Evolutionary conservation across 2,888 invertebrate species (phyloP).

Genomic region (Agrotis puta): DNA sequence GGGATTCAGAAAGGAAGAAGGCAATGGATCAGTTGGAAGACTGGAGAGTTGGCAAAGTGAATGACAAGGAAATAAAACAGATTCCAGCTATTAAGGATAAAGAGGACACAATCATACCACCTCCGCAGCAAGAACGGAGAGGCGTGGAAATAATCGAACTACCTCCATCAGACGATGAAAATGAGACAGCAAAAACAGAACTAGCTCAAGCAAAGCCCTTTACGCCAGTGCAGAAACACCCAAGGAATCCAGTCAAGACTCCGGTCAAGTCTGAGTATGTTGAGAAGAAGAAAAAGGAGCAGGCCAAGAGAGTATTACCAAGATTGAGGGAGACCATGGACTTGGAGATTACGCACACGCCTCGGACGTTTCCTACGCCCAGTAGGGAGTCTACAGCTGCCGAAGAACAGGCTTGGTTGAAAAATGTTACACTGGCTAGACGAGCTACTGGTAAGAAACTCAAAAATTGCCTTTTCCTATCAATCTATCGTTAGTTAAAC

Average conservation of each 20-base stretch:
- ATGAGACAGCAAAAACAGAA: conserved; percentile 32
- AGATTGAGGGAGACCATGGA: conserved; percentile 90
- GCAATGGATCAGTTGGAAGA: conserved; percentile 93
- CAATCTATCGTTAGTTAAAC: neutral
- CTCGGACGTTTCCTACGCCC: conserved; percentile 95
- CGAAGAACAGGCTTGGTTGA: conserved; percentile 95
- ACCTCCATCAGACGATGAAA: conserved; percentile 68
- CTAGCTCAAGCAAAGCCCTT: conserved; percentile 38
- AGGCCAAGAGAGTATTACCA: conserved; percentile 86
- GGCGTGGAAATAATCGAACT: conserved; percentile 76
- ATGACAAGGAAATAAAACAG: conserved; percentile 4
- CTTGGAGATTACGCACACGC: conserved; percentile 93
- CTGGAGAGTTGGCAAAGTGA: conserved; percentile 84
- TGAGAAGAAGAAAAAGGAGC: conserved; percentile 80
- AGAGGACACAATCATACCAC: neutral
- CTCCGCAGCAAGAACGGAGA: conserved; percentile 51
- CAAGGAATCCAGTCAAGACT: conserved; percentile 64
- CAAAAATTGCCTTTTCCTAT: neutral
- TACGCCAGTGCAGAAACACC: conserved; percentile 24
- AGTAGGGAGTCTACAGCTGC: conserved; percentile 93
- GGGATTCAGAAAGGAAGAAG: conserved; percentile 91
- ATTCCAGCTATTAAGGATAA: neutral
- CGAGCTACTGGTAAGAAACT: conserved; percentile 87
- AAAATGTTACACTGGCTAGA: conserved; percentile 94
- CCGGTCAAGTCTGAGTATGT: conserved; percentile 81